A percentile compares a stretch with the other conserved stretches of the same genome.
These are phyloP conservation scores for Melanostigma gelatinosum DNA, from an alignment of 2,113 vertebrate species.

Conservation along the genomic window DNA sequence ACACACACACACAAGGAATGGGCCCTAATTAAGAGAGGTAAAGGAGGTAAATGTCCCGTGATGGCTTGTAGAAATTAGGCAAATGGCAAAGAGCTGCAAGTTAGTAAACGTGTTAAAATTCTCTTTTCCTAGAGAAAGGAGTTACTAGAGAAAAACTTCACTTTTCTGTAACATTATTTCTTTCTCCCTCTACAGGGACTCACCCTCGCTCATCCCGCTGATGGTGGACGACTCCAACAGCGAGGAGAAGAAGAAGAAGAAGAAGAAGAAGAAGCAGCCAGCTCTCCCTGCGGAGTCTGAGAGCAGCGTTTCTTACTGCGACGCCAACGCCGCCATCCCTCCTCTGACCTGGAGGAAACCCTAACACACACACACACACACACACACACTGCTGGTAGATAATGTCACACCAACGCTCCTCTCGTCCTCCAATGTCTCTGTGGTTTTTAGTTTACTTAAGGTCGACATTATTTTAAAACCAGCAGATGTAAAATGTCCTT, in stretches of 20 bases:
- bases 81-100: too few relatives aligned
- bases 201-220: slow-evolving; percentile 53
- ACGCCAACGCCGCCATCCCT: slow-evolving; percentile 46
- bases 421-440: neutral
- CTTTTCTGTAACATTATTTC: too few relatives aligned
- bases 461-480: slow-evolving; percentile 5
- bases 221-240: slow-evolving; percentile 63
- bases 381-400: slow-evolving; percentile 14
- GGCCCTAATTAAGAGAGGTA: too few relatives aligned
- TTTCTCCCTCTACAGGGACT: slow-evolving; percentile 60
- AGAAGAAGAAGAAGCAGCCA: slow-evolving; percentile 29
- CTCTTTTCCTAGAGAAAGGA: too few relatives aligned
- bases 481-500: neutral
- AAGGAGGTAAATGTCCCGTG: too few relatives aligned
- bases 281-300: slow-evolving; percentile 25
- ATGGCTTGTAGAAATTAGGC: too few relatives aligned
- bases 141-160: too few relatives aligned
- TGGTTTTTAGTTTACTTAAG: neutral
- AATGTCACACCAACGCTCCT: neutral
- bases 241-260: slow-evolving; percentile 65
- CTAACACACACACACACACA: slow-evolving; percentile 32
- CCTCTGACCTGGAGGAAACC: slow-evolving; percentile 72
- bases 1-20: too few relatives aligned
- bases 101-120: too few relatives aligned
- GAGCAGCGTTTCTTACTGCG: slow-evolving; percentile 31